phyloP scores from a whole-genome alignment of 2,797 vertebrate genomes.

The Poecilia picta region DNA sequence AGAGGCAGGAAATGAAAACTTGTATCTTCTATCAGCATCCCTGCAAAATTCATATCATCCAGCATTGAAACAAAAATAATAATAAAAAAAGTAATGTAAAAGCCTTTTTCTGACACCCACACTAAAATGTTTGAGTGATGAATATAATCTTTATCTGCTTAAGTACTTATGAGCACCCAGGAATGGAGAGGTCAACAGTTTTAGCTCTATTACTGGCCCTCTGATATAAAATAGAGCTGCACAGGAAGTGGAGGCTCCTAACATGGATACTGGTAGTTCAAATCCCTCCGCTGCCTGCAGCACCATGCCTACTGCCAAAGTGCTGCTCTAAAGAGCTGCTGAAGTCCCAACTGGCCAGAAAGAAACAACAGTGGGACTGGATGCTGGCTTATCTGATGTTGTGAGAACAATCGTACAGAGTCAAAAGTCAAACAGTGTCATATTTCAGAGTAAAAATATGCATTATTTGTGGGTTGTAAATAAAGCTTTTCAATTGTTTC shows the following conservation, averaged over 20 bases:
- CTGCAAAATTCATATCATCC: constrained; percentile 18
- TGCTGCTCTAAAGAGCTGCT: constrained; percentile 29
- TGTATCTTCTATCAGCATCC: constrained; percentile 3
- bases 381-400: not conserved
- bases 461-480: not conserved
- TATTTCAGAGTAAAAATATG: not conserved
- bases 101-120: constrained; percentile 41
- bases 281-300: constrained; percentile 52
- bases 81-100: constrained; percentile 54
- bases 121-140: constrained; percentile 55
- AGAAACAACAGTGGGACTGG: constrained; percentile 16
- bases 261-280: constrained; percentile 54
- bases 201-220: constrained; percentile 50
- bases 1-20: too few relatives aligned
- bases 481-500: not conserved
- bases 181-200: constrained; percentile 58
- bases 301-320: constrained; percentile 46
- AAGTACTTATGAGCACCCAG: constrained; percentile 60
- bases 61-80: constrained; percentile 43
- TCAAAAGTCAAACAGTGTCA: not conserved
- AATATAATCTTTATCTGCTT: constrained; percentile 68
- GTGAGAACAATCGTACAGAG: not conserved
- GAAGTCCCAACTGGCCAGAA: constrained; percentile 34
- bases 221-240: constrained; percentile 45
- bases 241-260: constrained; percentile 57